Evolutionary conservation across 1,140 invertebrate species (phyloP).

Genomic region (Tetragonula clypearis): DNA sequence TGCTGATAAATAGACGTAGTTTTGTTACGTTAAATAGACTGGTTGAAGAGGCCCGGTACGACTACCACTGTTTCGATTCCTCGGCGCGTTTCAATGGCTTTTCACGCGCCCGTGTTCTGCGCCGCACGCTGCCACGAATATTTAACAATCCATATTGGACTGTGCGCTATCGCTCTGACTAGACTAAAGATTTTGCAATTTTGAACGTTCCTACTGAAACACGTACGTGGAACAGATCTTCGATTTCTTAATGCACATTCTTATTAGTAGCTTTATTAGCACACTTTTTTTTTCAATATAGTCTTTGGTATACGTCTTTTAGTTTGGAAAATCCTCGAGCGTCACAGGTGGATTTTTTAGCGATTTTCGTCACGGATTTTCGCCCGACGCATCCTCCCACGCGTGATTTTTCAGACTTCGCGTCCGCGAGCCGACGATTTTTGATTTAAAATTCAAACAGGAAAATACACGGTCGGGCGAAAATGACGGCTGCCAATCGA

Average conservation of each 20-base stretch:
- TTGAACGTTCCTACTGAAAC: too few species aligned
- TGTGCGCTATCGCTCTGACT: not conserved
- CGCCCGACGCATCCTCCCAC: too few species aligned
- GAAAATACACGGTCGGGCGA: not conserved
- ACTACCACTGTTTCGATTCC: not conserved
- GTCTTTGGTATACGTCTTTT: too few species aligned
- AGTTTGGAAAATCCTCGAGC: too few species aligned
- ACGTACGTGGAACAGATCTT: too few species aligned
- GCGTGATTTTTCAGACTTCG: too few species aligned
- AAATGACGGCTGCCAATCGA: conserved; percentile 6
- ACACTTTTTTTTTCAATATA: too few species aligned
- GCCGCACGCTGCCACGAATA: not conserved
- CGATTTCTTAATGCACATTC: too few species aligned
- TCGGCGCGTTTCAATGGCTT: not conserved
- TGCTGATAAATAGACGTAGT: conserved; percentile 20
- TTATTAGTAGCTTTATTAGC: too few species aligned
- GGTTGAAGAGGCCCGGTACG: not conserved
- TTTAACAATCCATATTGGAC: conserved; percentile 11
- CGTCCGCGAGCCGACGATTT: not conserved
- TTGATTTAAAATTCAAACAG: not conserved
- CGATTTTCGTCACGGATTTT: too few species aligned
- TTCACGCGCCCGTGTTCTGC: not conserved
- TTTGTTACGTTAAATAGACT: conserved; percentile 4
- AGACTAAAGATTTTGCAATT: too few species aligned
- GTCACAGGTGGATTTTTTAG: too few species aligned